These are phyloP conservation scores for Melanaphis sacchari DNA, from an alignment of 1,140 invertebrate species.

Conservation along the genomic window DNA sequence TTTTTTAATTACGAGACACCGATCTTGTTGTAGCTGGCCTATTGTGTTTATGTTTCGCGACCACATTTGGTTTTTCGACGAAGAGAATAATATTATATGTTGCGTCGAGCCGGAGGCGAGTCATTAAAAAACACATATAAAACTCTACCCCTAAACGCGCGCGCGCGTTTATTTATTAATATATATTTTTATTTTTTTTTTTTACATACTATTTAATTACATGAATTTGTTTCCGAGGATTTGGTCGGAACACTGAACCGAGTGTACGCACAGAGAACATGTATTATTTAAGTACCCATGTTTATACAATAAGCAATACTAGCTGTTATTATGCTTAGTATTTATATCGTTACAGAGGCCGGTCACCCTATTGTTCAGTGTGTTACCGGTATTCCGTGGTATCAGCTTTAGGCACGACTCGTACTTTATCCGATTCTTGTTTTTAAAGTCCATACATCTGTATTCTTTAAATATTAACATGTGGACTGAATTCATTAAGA, in stretches of 20 bases:
- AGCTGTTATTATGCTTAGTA: neutral
- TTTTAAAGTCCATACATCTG: neutral
- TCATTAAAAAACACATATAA: slow-evolving; percentile 47
- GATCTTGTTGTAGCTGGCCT: slow-evolving; percentile 25
- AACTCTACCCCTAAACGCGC: neutral
- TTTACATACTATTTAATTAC: slow-evolving; percentile 50
- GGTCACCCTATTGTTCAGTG: neutral
- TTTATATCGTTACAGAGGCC: neutral
- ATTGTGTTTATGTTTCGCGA: slow-evolving; percentile 43
- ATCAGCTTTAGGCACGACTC: neutral
- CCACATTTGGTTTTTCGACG: slow-evolving; percentile 40
- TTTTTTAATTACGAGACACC: slow-evolving; percentile 57
- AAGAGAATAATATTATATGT: slow-evolving; percentile 20
- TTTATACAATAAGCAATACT: neutral
- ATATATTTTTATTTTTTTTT: slow-evolving; percentile 9
- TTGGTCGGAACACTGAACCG: neutral
- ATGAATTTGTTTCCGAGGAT: slow-evolving; percentile 45
- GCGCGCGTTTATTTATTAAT: neutral
- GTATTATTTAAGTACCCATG: neutral
- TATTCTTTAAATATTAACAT: neutral
- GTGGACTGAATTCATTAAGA: neutral
- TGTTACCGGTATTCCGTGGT: neutral
- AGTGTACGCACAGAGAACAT: neutral
- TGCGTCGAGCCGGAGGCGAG: slow-evolving; percentile 31
- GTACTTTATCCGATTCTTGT: neutral